phyloP scores from a whole-genome alignment of 2,113 vertebrate species.

The Callipepla californica region DNA sequence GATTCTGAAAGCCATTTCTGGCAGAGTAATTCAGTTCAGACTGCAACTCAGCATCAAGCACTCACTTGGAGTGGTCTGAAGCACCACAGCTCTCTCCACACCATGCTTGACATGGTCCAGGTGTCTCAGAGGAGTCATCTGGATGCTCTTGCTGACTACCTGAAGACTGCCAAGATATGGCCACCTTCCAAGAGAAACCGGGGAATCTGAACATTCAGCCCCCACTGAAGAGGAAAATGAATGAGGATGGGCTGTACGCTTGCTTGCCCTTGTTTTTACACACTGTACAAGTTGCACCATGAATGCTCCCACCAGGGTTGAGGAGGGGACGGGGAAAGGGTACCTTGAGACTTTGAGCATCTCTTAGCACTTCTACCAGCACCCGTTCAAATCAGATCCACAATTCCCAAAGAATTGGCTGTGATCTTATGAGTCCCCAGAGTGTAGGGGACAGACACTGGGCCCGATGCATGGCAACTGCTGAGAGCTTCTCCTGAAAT shows the following conservation, averaged over 20 bases:
- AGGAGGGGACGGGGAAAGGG: not conserved
- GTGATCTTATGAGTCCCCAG: not conserved
- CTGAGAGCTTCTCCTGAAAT: not conserved
- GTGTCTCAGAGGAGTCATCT: not conserved
- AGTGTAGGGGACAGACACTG: not conserved
- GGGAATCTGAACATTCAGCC: not conserved
- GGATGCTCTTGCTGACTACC: not conserved
- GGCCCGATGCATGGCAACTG: too few relatives aligned
- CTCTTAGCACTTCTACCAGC: not conserved
- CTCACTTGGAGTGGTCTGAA: not conserved
- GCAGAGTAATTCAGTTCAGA: not conserved
- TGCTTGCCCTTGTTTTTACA: not conserved
- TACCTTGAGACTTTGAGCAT: not conserved
- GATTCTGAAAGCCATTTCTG: not conserved
- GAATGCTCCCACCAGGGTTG: not conserved
- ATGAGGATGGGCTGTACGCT: not conserved
- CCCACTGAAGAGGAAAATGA: not conserved
- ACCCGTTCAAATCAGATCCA: not conserved
- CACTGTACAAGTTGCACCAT: not conserved
- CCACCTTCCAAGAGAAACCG: not conserved
- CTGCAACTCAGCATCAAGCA: not conserved
- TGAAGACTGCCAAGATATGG: not conserved
- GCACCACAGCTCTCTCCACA: not conserved
- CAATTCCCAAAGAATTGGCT: not conserved
- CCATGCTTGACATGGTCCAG: accelerated